phyloP scores from a whole-genome alignment of 2,113 vertebrate genomes.

The Pristiophorus japonicus region DNA sequence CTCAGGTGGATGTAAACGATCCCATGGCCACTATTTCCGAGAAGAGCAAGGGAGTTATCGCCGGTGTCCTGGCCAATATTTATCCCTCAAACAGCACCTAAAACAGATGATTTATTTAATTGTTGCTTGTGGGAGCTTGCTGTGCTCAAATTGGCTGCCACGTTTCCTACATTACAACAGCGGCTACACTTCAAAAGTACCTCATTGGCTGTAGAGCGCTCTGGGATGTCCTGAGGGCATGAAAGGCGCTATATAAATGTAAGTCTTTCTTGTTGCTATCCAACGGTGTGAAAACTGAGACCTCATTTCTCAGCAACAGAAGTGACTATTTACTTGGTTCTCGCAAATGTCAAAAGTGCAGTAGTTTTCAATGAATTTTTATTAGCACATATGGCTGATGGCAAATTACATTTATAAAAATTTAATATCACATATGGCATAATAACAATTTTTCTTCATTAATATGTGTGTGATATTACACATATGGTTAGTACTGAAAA shows the following conservation, averaged over 20 bases:
- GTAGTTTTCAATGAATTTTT: background rate
- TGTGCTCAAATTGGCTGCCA: background rate
- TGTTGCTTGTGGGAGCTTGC: background rate
- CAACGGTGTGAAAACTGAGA: background rate
- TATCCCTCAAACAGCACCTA: background rate
- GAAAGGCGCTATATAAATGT: background rate
- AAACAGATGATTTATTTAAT: background rate
- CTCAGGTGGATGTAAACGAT: background rate
- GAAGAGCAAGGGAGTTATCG: background rate
- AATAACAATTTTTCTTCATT: slow-evolving; percentile 33
- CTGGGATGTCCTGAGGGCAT: background rate
- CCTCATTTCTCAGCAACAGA: background rate
- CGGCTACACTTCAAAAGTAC: background rate
- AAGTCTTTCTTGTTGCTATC: background rate
- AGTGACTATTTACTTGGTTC: slow-evolving; percentile 18
- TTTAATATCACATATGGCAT: slow-evolving; percentile 9
- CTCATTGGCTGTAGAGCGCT: background rate
- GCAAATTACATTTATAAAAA: slow-evolving; percentile 34
- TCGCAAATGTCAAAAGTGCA: slow-evolving; percentile 18
- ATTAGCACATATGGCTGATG: background rate
- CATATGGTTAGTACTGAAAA: background rate
- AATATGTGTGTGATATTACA: slow-evolving; percentile 10
- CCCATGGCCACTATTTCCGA: no score
- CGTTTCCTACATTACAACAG: background rate
- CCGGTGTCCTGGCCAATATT: background rate